Evolutionary conservation across 2,797 vertebrate species (phyloP).

Genomic region (Pseudotriccus pelzelni): DNA sequence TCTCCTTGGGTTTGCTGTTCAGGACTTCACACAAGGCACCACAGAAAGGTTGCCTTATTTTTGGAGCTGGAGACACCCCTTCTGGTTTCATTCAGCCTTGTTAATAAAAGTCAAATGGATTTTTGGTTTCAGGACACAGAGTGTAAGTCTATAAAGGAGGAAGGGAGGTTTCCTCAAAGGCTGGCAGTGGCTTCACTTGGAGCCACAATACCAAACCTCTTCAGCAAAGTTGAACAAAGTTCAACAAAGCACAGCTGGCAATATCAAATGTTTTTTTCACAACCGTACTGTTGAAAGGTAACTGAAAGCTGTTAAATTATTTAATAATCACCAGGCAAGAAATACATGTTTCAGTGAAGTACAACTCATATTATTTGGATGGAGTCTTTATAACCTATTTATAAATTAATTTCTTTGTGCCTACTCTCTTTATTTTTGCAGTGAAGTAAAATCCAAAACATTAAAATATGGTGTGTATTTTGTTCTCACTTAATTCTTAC

Average conservation of each 20-base stretch:
- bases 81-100: neutral
- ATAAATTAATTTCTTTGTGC: neutral
- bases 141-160: neutral
- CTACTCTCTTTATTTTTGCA: neutral
- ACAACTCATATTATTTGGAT: neutral
- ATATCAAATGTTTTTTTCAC: neutral
- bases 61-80: neutral
- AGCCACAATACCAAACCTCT: neutral
- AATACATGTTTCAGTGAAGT: neutral
- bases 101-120: neutral
- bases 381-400: neutral
- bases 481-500: neutral
- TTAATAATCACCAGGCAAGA: neutral
- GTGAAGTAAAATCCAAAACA: neutral
- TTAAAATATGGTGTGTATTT: neutral
- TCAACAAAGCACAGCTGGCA: neutral
- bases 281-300: neutral
- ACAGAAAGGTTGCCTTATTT: fast-evolving
- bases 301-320: neutral
- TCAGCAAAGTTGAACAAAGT: too few relatives aligned
- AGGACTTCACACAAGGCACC: neutral
- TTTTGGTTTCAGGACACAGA: neutral
- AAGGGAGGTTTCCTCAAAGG: neutral
- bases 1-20: neutral
- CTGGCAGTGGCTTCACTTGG: neutral